phyloP scores from a whole-genome alignment of 1,140 invertebrate species.

The Colletes latitarsis region DNA sequence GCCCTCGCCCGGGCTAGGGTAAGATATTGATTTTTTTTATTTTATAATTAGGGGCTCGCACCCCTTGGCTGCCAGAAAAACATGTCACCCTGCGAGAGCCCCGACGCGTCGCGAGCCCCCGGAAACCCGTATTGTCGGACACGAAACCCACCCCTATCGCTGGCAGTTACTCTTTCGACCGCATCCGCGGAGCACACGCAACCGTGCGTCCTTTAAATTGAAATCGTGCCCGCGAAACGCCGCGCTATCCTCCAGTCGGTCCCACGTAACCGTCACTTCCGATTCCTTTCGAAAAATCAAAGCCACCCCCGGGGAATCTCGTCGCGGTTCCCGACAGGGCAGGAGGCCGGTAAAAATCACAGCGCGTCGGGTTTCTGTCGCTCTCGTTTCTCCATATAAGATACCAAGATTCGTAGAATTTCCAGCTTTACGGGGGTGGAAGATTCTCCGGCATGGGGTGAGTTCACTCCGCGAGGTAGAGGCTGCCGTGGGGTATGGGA shows the following conservation, averaged over 20 bases:
- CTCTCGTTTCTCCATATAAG: constrained; percentile 60
- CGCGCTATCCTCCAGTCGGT: too few species aligned
- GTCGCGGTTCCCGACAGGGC: constrained; percentile 27
- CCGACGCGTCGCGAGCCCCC: neutral
- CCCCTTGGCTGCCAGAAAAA: constrained; percentile 79
- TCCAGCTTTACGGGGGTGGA: constrained; percentile 34
- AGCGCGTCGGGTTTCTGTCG: constrained; percentile 28
- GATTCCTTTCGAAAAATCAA: constrained; percentile 65
- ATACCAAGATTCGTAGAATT: constrained; percentile 69
- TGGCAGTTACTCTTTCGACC: too few species aligned
- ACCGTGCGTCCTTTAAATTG: constrained; percentile 1
- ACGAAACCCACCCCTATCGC: neutral
- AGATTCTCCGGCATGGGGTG: constrained; percentile 37
- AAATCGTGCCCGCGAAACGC: constrained; percentile 9
- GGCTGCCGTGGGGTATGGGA: constrained; percentile 60
- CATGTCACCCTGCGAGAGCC: constrained; percentile 71
- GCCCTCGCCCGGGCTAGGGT: constrained; percentile 71
- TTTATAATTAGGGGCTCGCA: constrained; percentile 81
- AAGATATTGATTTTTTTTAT: constrained; percentile 82
- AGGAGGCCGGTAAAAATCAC: constrained; percentile 53
- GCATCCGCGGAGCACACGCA: neutral
- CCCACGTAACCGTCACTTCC: constrained; percentile 53
- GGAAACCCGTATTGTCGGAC: neutral
- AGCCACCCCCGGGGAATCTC: constrained; percentile 41
- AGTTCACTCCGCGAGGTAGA: constrained; percentile 54